A percentile compares a stretch with the other conserved stretches of the same genome.
Conservation (phyloP, 2,888 invertebrate species). For the Drosophila fungiperda region DNA sequence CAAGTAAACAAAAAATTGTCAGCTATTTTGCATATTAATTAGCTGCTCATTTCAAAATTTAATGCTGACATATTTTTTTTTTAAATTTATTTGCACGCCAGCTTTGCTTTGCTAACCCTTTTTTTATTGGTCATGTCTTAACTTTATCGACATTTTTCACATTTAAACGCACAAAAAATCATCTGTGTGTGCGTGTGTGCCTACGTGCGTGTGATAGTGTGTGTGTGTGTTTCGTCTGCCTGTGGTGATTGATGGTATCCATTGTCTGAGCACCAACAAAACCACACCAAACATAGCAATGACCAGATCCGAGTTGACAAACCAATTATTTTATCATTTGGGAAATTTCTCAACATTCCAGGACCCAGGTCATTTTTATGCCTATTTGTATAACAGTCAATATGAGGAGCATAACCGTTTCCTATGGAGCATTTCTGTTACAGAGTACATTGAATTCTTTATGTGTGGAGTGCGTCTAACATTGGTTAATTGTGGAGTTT, state of each 20-base stretch:
- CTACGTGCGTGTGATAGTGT: neutral
- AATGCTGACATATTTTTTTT: conserved; percentile 3
- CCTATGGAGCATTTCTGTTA: neutral
- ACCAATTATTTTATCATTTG: conserved; percentile 49
- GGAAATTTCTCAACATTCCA: conserved; percentile 21
- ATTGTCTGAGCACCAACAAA: neutral
- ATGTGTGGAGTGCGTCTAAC: neutral
- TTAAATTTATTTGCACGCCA: conserved; percentile 9
- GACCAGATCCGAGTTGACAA: conserved; percentile 41
- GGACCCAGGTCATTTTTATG: conserved; percentile 21
- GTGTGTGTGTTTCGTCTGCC: conserved; percentile 4
- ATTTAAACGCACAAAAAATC: conserved; percentile 47
- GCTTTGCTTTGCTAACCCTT: conserved; percentile 34
- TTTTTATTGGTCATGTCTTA: conserved; percentile 53
- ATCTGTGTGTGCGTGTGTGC: conserved; percentile 14
- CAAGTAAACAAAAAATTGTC: conserved; percentile 7
- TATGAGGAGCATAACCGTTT: neutral
- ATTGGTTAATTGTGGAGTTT: neutral
- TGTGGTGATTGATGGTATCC: conserved; percentile 45
- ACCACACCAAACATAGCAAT: neutral
- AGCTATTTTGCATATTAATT: conserved; percentile 69
- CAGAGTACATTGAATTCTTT: neutral
- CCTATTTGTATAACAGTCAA: conserved; percentile 37
- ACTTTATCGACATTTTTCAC: conserved; percentile 62
- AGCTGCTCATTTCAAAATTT: conserved; percentile 32